Evolutionary conservation across 1,140 invertebrate species (phyloP).

Genomic region (Drosophila tristis): DNA sequence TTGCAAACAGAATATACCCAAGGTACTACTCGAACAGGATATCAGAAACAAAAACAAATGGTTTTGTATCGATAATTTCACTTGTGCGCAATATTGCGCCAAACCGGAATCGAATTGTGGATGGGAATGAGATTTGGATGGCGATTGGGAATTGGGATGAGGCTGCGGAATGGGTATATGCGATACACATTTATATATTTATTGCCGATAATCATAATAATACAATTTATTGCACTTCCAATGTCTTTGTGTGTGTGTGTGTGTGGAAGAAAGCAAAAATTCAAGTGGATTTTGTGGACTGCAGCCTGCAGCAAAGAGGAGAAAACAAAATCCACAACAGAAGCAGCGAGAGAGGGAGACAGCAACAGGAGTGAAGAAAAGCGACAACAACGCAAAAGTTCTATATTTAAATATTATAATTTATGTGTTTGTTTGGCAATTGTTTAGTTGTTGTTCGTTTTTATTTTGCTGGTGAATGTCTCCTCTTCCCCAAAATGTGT

Average conservation of each 20-base stretch:
- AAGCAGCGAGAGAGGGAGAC: conserved; percentile 18
- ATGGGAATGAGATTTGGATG: not conserved
- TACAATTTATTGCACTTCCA: conserved; percentile 63
- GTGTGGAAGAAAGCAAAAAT: conserved; percentile 57
- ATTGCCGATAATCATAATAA: conserved; percentile 55
- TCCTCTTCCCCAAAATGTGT: conserved; percentile 17
- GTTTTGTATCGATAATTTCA: conserved; percentile 47
- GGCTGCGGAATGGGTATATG: not conserved
- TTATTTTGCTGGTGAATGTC: no score
- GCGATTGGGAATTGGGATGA: not conserved
- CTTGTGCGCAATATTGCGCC: conserved; percentile 49
- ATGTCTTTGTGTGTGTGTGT: conserved; percentile 17
- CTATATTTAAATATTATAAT: conserved; percentile 83
- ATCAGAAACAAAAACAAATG: conserved; percentile 25
- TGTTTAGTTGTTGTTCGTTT: conserved; percentile 35
- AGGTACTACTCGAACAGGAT: no score
- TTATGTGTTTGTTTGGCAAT: conserved; percentile 81
- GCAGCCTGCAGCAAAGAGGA: conserved; percentile 44
- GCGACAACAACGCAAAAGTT: conserved; percentile 79
- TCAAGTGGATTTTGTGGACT: conserved; percentile 40
- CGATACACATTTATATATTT: conserved; percentile 46
- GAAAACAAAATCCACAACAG: conserved; percentile 22
- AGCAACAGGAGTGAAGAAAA: conserved; percentile 16
- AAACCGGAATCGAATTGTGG: conserved; percentile 49
- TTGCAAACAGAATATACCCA: no score